Base-by-base conservation (phyloP, 2,888 invertebrate genomes). In the Brachyopa scutellaris region DNA sequence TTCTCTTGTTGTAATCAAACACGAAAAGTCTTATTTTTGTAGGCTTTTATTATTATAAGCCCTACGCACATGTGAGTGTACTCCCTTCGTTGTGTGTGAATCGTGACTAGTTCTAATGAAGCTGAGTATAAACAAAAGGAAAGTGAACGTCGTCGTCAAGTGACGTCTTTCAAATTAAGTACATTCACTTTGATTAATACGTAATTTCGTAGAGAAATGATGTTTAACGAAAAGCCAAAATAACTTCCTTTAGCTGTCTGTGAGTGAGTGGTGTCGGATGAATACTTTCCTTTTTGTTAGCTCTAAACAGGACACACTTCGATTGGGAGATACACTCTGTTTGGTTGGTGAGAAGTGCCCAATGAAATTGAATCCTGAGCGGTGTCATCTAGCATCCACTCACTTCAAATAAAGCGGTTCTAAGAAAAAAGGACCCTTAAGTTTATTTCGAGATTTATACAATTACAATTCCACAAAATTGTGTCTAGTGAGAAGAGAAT, bases 121-220 rank as follows among this genome's bases (percentile, higher is more conserved):
- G 9, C n/a, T 7, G 19, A 19, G 29, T 19, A 19, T 19, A 36
- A 29, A 26, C 9, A 9, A 11, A 21, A 7, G 9, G 17, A n/a
- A 23, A 9, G 40, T 7, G 26, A 7, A 15, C 15, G 26, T 57
- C 26, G n/a, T n/a, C n/a, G n/a, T n/a, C n/a, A 26, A 40, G 26
- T 26, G 40, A 40, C 23, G 38, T 23, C 26, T 57, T 40, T 19
- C 29, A 42, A 59, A 42, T 42, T 29, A 42, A 42, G 59, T 26
- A 19, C n/a, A n/a, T 59, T 29, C 45, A 19, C 31, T 45, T 61
- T 61, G 59, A 61, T 61, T 61, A 45, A 61, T 61, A 13, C 19
- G 42, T 45, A 45, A 61, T 61, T 61, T 45, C 31, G 31, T 19
- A 31, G 59, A 61, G 29, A 31, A 61, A 45, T 19, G 59, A 61